These are phyloP conservation scores for Cisticola juncidis DNA, from an alignment of 2,113 vertebrate genomes.

Conservation along the genomic window DNA sequence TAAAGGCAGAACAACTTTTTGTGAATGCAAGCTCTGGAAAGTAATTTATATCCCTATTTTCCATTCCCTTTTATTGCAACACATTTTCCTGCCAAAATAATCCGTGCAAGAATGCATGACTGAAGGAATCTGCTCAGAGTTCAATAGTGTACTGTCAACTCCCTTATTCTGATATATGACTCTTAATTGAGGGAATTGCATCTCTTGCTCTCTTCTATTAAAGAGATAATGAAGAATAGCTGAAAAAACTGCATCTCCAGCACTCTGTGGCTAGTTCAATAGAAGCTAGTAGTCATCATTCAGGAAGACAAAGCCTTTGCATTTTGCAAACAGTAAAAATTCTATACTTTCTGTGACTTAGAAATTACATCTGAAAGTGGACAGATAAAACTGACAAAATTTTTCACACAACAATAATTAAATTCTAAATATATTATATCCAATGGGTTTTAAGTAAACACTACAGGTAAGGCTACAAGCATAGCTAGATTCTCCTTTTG, in stretches of 20 bases:
- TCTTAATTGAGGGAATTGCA: neutral
- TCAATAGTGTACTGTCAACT: conserved; percentile 19
- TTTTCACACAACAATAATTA: neutral
- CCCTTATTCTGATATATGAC: conserved; percentile 12
- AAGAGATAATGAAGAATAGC: neutral
- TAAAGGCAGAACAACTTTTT: conserved; percentile 52
- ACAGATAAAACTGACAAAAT: neutral
- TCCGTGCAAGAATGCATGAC: conserved; percentile 43
- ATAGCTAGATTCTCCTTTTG: neutral
- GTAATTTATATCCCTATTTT: conserved; percentile 42
- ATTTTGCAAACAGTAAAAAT: neutral
- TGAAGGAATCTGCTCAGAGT: conserved; percentile 41
- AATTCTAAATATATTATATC: neutral
- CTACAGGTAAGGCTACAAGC: neutral
- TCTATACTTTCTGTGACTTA: neutral
- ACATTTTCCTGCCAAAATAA: conserved; percentile 60
- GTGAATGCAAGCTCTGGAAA: conserved; percentile 47
- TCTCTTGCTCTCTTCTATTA: neutral
- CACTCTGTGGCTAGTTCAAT: neutral
- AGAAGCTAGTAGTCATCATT: neutral
- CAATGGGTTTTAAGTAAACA: neutral
- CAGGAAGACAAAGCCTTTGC: neutral
- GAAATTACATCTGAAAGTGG: neutral
- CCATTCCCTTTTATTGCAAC: conserved; percentile 44
- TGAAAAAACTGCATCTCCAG: neutral